phyloP scores from a whole-genome alignment of 2,888 invertebrate species.

The Tipula unca region DNA sequence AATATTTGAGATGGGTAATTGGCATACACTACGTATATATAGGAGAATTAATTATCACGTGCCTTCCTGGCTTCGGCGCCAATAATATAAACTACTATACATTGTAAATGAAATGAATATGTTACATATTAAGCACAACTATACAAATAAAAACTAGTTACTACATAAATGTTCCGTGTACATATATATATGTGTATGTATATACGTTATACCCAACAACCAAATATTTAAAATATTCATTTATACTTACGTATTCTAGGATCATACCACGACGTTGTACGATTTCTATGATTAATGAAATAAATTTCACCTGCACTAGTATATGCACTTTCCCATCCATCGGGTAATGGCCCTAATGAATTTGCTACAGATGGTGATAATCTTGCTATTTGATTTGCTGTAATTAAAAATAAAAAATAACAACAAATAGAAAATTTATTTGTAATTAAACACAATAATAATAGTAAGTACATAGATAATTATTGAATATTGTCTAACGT shows the following conservation, averaged over 20 bases:
- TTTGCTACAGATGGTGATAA: slow-evolving; percentile 29
- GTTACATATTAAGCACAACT: too few species aligned
- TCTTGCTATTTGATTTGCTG: slow-evolving; percentile 24
- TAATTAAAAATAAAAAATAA: background rate
- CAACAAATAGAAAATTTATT: background rate
- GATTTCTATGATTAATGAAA: slow-evolving; percentile 77
- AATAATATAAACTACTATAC: too few species aligned
- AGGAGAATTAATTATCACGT: too few species aligned
- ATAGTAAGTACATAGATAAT: too few species aligned
- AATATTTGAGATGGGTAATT: too few species aligned
- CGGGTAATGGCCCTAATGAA: slow-evolving; percentile 70
- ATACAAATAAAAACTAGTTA: too few species aligned
- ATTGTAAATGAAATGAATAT: too few species aligned
- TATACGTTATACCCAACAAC: background rate
- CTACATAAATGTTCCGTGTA: background rate
- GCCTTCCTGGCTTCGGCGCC: too few species aligned
- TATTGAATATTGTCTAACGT: background rate
- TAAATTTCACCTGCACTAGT: slow-evolving; percentile 82
- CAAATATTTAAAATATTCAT: slow-evolving; percentile 22
- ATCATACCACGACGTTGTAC: slow-evolving; percentile 97
- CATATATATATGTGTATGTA: background rate
- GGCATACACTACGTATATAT: too few species aligned
- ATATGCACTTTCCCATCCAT: slow-evolving; percentile 88
- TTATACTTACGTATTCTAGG: slow-evolving; percentile 87
- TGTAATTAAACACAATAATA: background rate